Percentiles rank a stretch among this genome's conserved stretches.
phyloP scores from a whole-genome alignment of 2,797 vertebrate species.

The Coracias cyanogaster region DNA sequence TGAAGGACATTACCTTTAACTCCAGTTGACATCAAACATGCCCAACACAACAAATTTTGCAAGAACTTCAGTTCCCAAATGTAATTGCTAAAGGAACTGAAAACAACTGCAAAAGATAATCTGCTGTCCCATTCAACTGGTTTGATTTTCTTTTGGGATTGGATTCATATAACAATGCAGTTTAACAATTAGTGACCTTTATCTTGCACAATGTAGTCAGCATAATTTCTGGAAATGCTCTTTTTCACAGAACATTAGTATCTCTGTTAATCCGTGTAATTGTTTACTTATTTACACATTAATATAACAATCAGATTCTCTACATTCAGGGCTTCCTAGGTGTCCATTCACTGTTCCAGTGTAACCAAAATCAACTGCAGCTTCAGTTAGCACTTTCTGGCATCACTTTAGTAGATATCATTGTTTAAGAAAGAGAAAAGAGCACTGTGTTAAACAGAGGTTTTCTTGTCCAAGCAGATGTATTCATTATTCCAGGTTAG shows the following conservation, averaged over 20 bases:
- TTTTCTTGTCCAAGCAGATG: constrained; percentile 50
- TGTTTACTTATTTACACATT: constrained; percentile 72
- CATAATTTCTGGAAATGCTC: constrained; percentile 39
- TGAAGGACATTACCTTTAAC: constrained; percentile 63
- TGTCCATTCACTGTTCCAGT: neutral
- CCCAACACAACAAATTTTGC: neutral
- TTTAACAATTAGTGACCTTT: constrained; percentile 34
- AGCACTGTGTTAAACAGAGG: constrained; percentile 57
- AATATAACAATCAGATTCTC: constrained; percentile 46
- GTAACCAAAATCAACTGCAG: constrained; percentile 3
- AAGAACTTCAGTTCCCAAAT: constrained; percentile 29
- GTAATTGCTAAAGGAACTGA: constrained; percentile 8
- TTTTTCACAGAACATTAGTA: constrained; percentile 23
- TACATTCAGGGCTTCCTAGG: constrained; percentile 70
- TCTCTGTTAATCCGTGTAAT: constrained; percentile 45
- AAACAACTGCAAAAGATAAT: constrained; percentile 30
- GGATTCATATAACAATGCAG: neutral
- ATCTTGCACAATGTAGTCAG: constrained; percentile 33
- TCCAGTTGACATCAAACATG: constrained; percentile 47
- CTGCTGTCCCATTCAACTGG: neutral
- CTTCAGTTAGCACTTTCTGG: constrained; percentile 34
- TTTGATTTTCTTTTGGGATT: neutral
- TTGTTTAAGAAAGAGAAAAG: constrained; percentile 52
- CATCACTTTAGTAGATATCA: constrained; percentile 1
- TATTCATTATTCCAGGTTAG: constrained; percentile 41